A percentile compares a stretch with the other conserved stretches of the same genome.
Conservation (phyloP, 2,113 vertebrate genomes). For the Hippolais icterina region DNA sequence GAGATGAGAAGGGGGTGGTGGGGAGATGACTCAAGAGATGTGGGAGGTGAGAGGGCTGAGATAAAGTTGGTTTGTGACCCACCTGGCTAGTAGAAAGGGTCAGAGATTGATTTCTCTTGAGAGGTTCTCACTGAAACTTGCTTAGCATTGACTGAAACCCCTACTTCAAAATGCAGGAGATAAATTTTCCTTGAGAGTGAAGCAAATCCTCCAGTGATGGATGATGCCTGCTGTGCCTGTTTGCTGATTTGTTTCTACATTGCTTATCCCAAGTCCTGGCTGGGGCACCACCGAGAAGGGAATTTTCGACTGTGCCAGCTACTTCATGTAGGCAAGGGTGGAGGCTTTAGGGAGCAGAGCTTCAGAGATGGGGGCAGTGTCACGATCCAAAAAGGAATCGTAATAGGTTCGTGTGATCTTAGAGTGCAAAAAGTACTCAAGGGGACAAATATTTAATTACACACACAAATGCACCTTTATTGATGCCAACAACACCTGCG, state of each 20-base stretch:
- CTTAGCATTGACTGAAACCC: not conserved
- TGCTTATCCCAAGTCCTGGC: not conserved
- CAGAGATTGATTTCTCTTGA: not conserved
- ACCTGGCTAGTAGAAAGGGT: not conserved
- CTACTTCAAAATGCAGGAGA: not conserved
- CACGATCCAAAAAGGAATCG: too few species aligned
- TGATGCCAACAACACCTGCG: too few species aligned
- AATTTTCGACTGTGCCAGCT: not conserved
- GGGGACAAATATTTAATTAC: too few species aligned
- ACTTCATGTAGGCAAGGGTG: not conserved
- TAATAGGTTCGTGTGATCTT: too few species aligned
- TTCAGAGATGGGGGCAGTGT: not conserved
- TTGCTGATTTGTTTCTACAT: not conserved
- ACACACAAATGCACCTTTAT: too few species aligned
- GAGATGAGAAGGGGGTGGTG: not conserved
- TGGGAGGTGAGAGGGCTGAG: not conserved
- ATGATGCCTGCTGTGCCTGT: not conserved
- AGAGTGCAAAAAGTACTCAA: too few species aligned
- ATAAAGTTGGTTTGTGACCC: not conserved
- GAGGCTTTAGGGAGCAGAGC: not conserved
- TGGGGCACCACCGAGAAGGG: not conserved
- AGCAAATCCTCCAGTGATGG: not conserved
- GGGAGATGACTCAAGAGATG: constrained; percentile 11
- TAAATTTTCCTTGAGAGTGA: not conserved
- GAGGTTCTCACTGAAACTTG: not conserved